Evolutionary conservation across 2,888 invertebrate genomes (phyloP).

Genomic region (Hermaeophaga mercurialis): DNA sequence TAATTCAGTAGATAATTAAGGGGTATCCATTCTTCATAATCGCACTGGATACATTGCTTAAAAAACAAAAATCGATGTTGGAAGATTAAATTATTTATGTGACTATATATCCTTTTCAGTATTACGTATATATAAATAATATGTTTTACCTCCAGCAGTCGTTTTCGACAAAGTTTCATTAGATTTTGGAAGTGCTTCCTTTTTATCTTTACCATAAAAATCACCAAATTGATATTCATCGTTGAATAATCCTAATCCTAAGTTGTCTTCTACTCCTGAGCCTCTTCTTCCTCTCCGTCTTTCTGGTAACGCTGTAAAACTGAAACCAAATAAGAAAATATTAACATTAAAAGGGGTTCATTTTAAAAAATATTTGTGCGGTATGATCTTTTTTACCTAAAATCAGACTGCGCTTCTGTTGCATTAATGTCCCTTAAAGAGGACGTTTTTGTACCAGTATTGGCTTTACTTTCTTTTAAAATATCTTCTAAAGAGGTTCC

Average conservation of each 20-base stretch:
- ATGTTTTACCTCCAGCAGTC: conserved; percentile 8
- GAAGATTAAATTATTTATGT: too few relatives aligned
- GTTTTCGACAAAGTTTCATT: conserved; percentile 27
- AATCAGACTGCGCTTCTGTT: conserved; percentile 24
- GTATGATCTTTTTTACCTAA: conserved; percentile 19
- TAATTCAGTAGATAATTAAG: too few relatives aligned
- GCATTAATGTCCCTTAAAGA: conserved; percentile 28
- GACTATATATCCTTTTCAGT: too few relatives aligned
- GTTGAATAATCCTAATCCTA: conserved; percentile 61
- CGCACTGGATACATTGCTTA: too few relatives aligned
- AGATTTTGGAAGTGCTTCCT: conserved; percentile 10
- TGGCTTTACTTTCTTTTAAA: conserved; percentile 47
- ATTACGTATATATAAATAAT: neutral
- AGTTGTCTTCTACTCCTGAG: conserved; percentile 61
- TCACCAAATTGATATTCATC: conserved; percentile 33
- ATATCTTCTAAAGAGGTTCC: conserved; percentile 50
- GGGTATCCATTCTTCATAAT: too few relatives aligned
- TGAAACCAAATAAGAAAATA: conserved; percentile 8
- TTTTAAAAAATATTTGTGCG: too few relatives aligned
- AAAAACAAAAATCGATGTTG: too few relatives aligned
- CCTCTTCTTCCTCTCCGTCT: conserved; percentile 47
- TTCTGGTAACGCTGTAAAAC: conserved; percentile 33
- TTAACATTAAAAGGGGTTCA: neutral
- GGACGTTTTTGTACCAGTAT: conserved; percentile 16
- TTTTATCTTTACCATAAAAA: conserved; percentile 30